These are phyloP conservation scores for Campylomormyrus numenius DNA, from an alignment of 2,113 vertebrate genomes.

Conservation along the genomic window DNA sequence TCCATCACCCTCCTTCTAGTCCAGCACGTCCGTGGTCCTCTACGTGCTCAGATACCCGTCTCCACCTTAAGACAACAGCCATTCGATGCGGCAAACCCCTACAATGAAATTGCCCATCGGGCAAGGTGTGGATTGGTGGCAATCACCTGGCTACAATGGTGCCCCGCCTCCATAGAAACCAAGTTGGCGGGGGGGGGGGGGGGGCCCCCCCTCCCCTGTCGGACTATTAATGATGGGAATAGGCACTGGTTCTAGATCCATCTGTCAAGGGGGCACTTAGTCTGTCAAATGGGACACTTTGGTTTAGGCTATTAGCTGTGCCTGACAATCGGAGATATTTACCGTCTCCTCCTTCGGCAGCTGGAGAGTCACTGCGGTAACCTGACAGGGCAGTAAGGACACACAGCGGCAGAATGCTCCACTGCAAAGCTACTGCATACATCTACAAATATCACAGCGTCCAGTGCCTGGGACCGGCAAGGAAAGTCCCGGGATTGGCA, in stretches of 20 bases:
- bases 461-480: neutral
- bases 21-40: neutral
- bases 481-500: neutral
- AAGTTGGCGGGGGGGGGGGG: neutral
- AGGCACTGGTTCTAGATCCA: slow-evolving; percentile 9
- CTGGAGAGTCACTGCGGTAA: neutral
- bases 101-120: neutral
- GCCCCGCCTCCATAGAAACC: neutral
- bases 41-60: neutral
- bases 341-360: neutral
- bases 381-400: neutral
- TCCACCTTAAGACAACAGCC: neutral
- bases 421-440: neutral
- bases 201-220: slow-evolving; percentile 3
- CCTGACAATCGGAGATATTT: slow-evolving; percentile 18
- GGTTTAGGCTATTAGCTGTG: slow-evolving; percentile 17
- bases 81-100: neutral
- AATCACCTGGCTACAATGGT: slow-evolving; percentile 17
- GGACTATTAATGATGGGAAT: slow-evolving; percentile 8
- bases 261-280: slow-evolving; percentile 19
- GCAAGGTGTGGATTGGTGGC: neutral
- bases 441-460: neutral
- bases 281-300: slow-evolving; percentile 21
- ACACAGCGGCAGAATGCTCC: neutral
- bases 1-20: too few relatives aligned